Conservation (phyloP, 2,888 invertebrate species). For the Macropis europaea region DNA sequence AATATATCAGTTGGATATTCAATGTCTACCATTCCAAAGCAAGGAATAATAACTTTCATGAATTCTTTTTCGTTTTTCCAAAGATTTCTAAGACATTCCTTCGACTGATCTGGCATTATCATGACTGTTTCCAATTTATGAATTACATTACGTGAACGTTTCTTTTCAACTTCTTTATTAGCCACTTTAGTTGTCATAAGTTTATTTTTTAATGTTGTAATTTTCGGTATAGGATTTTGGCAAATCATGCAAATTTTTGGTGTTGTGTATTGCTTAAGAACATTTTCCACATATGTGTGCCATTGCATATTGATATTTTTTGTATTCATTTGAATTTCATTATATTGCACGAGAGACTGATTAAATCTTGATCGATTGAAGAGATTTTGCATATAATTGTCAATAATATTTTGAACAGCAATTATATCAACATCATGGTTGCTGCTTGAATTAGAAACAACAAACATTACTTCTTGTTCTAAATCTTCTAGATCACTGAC, state of each 20-base stretch:
- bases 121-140: slow-evolving; percentile 70
- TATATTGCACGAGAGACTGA: slow-evolving; percentile 73
- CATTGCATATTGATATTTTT: slow-evolving; percentile 82
- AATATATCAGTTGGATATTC: slow-evolving; percentile 90
- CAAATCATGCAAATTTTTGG: slow-evolving; percentile 83
- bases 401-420: slow-evolving; percentile 79
- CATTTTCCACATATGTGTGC: slow-evolving; percentile 79
- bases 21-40: slow-evolving; percentile 81
- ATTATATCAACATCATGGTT: slow-evolving; percentile 61
- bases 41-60: slow-evolving; percentile 86
- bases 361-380: slow-evolving; percentile 59
- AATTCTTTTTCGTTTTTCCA: slow-evolving; percentile 87
- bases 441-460: slow-evolving; percentile 62
- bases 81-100: slow-evolving; percentile 86
- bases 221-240: slow-evolving; percentile 80
- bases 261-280: slow-evolving; percentile 80
- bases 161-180: not conserved
- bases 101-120: slow-evolving; percentile 84
- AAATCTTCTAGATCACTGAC: slow-evolving; percentile 87
- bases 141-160: slow-evolving; percentile 3
- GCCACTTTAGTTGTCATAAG: slow-evolving; percentile 80
- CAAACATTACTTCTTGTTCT: slow-evolving; percentile 78
- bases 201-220: slow-evolving; percentile 83
- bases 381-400: slow-evolving; percentile 78
- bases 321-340: slow-evolving; percentile 72